phyloP scores from a whole-genome alignment of 2,888 invertebrate genomes.

The Slavum lentiscoides region DNA sequence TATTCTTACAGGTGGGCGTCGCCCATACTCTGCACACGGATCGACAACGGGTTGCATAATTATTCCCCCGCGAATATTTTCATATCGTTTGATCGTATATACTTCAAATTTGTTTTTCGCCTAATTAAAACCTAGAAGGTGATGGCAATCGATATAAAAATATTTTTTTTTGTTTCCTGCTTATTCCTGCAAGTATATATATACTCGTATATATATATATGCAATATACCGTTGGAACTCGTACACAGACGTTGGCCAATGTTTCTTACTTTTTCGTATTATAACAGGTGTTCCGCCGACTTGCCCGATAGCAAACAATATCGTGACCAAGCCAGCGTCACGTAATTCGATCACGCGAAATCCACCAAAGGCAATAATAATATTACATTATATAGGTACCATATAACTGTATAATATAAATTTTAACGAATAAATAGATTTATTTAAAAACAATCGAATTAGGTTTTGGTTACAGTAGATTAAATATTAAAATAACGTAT shows the following conservation, averaged over 20 bases:
- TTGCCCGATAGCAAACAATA: background rate
- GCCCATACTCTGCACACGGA: conserved; percentile 21
- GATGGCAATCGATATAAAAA: background rate
- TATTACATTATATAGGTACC: too few relatives aligned
- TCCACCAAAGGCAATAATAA: too few relatives aligned
- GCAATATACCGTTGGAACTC: background rate
- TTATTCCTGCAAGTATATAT: too few relatives aligned
- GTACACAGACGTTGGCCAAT: conserved; percentile 3
- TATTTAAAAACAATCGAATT: too few relatives aligned
- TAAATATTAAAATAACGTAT: too few relatives aligned
- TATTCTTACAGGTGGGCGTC: conserved; percentile 27
- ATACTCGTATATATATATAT: background rate
- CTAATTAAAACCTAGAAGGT: background rate
- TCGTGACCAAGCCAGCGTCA: background rate
- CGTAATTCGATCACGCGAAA: too few relatives aligned
- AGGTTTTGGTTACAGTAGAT: too few relatives aligned
- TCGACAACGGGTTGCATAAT: conserved; percentile 21
- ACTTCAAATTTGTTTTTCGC: conserved; percentile 21
- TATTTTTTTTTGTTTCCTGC: conserved; percentile 29
- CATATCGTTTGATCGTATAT: background rate
- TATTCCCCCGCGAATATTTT: background rate
- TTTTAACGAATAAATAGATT: too few relatives aligned
- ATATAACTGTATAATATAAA: too few relatives aligned
- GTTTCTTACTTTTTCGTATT: too few relatives aligned
- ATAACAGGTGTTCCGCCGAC: background rate